Evolutionary conservation across 2,888 invertebrate genomes (phyloP).

Genomic region (Balanococcus diminutus): DNA sequence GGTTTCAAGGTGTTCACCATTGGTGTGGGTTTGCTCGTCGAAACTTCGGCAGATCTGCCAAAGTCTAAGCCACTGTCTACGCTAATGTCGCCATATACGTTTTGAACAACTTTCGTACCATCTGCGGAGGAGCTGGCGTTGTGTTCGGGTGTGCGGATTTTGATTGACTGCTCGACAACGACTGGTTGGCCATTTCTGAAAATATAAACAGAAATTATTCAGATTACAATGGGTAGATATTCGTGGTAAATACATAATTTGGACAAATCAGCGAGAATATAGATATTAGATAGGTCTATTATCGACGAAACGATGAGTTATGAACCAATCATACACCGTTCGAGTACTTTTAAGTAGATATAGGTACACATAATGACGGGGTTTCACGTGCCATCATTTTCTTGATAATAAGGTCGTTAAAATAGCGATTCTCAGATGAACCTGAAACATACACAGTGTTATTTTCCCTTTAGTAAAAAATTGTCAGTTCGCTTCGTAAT

Average conservation of each 20-base stretch:
- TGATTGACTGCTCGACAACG: not conserved
- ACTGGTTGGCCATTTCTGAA: not conserved
- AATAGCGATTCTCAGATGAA: not conserved
- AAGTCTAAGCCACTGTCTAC: constrained; percentile 52
- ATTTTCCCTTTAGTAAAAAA: not conserved
- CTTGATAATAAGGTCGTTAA: not conserved
- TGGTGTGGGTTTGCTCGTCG: constrained; percentile 58
- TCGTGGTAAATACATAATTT: not conserved
- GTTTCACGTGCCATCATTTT: not conserved
- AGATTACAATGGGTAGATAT: not conserved
- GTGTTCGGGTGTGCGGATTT: not conserved
- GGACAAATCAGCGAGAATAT: not conserved
- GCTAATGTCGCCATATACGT: constrained; percentile 44
- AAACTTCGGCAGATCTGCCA: not conserved
- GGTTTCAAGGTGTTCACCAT: constrained; percentile 68
- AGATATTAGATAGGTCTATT: not conserved
- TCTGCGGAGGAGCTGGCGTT: not conserved
- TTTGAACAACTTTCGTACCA: not conserved
- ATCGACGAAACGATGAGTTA: not conserved
- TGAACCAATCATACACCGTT: not conserved
- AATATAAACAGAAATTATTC: not conserved
- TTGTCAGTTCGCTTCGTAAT: too few relatives aligned
- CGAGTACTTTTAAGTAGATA: not conserved
- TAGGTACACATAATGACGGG: not conserved
- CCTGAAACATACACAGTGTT: not conserved